A percentile compares a stretch with the other conserved stretches of the same genome.
phyloP scores from a whole-genome alignment of 2,797 vertebrate species.

The Pipistrellus kuhlii region DNA sequence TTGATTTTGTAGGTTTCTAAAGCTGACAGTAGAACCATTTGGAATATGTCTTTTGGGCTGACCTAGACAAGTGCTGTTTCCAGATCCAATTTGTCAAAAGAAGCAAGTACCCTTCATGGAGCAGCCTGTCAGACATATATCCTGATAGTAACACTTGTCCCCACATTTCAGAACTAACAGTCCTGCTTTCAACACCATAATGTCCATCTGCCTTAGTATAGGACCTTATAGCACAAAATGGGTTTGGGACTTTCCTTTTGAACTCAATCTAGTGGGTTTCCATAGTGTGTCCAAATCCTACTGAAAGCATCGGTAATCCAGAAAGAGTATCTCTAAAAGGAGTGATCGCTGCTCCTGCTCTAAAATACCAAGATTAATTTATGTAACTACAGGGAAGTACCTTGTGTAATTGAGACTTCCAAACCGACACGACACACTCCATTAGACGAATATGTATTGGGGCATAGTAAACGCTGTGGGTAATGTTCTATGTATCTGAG shows the following conservation, averaged over 20 bases:
- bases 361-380: conserved; percentile 82
- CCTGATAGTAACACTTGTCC: conserved; percentile 74
- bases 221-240: conserved; percentile 65
- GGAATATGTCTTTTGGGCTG: conserved; percentile 64
- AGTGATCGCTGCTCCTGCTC: conserved; percentile 74
- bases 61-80: conserved; percentile 6
- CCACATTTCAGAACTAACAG: conserved; percentile 79
- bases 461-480: conserved; percentile 69
- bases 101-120: conserved; percentile 55
- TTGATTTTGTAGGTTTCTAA: conserved; percentile 73
- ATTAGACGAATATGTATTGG: conserved; percentile 66
- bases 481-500: conserved; percentile 78
- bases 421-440: conserved; percentile 46
- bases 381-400: conserved; percentile 78
- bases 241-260: conserved; percentile 71
- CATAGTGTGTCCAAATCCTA: conserved; percentile 74
- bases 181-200: conserved; percentile 77
- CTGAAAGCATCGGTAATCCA: conserved; percentile 71
- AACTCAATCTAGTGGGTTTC: conserved; percentile 39
- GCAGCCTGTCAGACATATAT: conserved; percentile 73
- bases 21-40: conserved; percentile 76
- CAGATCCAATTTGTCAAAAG: conserved; percentile 73
- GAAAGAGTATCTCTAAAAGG: conserved; percentile 74
- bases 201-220: conserved; percentile 80
- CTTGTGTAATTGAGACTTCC: conserved; percentile 76